phyloP scores from a whole-genome alignment of 2,113 vertebrate species.

The Forbesichthys papilliferus region DNA sequence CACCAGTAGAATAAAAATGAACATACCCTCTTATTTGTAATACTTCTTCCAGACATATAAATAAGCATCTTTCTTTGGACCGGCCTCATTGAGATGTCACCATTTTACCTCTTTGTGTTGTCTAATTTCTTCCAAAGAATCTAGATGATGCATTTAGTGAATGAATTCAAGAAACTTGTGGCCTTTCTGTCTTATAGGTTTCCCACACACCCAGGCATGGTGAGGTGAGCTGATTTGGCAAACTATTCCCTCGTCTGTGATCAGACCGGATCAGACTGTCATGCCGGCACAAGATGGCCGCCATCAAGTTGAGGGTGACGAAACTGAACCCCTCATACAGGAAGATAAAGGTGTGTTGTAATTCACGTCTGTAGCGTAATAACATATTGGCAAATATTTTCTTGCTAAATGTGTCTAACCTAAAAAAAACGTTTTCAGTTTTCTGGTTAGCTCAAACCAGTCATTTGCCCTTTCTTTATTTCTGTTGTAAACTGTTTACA shows the following conservation, averaged over 20 bases:
- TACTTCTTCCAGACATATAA: no score
- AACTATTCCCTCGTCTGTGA: not conserved
- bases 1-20: no score
- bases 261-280: not conserved
- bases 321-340: conserved; percentile 57
- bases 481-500: not conserved
- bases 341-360: conserved; percentile 24
- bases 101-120: not conserved
- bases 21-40: no score
- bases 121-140: not conserved
- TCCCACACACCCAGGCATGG: conserved; percentile 16
- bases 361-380: not conserved
- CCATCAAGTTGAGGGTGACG: conserved; percentile 61
- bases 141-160: no score
- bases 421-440: no score
- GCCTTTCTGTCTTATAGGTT: conserved; percentile 3
- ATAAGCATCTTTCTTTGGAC: no score
- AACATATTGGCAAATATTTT: no score
- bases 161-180: no score
- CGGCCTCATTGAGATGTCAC: no score
- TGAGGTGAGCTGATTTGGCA: conserved; percentile 20
- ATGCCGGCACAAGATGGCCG: conserved; percentile 57
- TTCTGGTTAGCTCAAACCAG: not conserved
- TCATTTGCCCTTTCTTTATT: not conserved
- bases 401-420: no score